Conservation (phyloP, 1,140 invertebrate genomes). For the Atta texana region DNA sequence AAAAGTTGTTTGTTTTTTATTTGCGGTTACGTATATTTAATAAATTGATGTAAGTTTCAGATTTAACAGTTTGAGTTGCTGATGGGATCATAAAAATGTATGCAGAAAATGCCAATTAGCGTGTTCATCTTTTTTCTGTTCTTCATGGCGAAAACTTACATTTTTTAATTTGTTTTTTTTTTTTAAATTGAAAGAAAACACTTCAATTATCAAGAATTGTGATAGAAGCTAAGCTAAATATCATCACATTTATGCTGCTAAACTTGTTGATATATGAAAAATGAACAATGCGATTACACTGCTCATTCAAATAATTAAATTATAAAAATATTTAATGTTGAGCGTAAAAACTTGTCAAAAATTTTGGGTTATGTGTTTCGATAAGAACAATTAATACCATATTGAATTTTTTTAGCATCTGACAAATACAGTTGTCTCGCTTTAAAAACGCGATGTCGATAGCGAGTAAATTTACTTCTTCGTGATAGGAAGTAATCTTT, state of each 20-base stretch:
- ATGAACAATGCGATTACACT: background rate
- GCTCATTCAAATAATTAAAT: background rate
- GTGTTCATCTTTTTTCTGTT: background rate
- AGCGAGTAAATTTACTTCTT: conserved; percentile 24
- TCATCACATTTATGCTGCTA: too few relatives aligned
- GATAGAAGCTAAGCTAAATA: too few relatives aligned
- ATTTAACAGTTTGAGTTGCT: background rate
- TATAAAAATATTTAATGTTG: background rate
- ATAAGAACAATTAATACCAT: background rate
- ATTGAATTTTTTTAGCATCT: background rate
- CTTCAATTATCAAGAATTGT: too few relatives aligned
- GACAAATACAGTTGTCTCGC: conserved; percentile 7
- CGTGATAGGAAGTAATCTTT: conserved; percentile 51
- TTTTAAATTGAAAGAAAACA: too few relatives aligned
- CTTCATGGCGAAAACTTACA: background rate
- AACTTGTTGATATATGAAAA: background rate
- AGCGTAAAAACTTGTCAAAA: background rate
- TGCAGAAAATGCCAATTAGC: background rate
- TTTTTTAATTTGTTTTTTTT: too few relatives aligned
- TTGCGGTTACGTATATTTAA: background rate
- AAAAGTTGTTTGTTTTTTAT: background rate
- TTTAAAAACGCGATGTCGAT: conserved; percentile 16
- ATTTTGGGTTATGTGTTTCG: background rate
- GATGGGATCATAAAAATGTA: background rate
- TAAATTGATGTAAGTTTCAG: background rate